Conservation (phyloP, 2,797 vertebrate genomes). For the Acanthis flammea region DNA sequence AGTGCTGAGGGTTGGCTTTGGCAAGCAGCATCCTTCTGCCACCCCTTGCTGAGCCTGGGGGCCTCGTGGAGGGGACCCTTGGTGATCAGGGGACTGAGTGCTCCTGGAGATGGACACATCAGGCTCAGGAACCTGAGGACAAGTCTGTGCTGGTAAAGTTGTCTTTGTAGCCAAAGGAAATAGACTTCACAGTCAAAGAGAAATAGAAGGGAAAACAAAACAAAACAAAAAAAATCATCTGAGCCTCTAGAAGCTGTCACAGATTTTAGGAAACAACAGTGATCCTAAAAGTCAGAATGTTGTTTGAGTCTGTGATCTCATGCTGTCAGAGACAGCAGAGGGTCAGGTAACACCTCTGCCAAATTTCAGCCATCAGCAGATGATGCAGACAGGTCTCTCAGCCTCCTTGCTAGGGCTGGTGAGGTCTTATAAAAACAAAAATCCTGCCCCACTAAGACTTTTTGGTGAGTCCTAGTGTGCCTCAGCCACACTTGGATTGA, state of each 20-base stretch:
- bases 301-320: neutral
- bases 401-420: neutral
- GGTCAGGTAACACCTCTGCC: neutral
- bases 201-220: neutral
- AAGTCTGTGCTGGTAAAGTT: neutral
- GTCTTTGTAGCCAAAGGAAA: neutral
- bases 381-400: accelerated
- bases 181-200: neutral
- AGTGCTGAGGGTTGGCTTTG: neutral
- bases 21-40: neutral
- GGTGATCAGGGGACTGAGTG: neutral
- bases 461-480: accelerated
- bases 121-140: neutral
- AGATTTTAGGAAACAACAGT: neutral
- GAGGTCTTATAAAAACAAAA: too few relatives aligned
- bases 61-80: neutral
- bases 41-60: neutral
- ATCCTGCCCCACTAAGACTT: neutral
- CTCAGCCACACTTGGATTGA: neutral
- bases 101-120: neutral
- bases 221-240: neutral
- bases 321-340: accelerated
- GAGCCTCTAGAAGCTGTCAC: neutral
- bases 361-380: neutral
- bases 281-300: neutral